Conservation (phyloP, 2,888 invertebrate genomes). For the Plebejus melissa region DNA sequence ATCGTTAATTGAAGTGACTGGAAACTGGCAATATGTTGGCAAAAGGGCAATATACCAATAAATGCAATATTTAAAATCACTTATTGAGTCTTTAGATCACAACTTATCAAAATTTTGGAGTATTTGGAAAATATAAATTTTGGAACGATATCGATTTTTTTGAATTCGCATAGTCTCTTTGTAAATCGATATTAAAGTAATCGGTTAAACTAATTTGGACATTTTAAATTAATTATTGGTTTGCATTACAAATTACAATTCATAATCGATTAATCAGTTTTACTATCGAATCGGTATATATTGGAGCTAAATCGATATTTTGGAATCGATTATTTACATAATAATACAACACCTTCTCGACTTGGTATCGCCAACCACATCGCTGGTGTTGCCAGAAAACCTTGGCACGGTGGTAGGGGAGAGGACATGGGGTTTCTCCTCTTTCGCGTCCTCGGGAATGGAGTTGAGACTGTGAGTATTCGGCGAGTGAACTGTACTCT, state of each 20-base stretch:
- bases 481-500: conserved; percentile 63
- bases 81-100: not conserved
- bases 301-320: not conserved
- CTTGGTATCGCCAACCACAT: conserved; percentile 85
- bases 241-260: conserved; percentile 29
- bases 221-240: not conserved
- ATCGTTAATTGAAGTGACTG: not conserved
- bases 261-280: conserved; percentile 29
- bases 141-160: not conserved
- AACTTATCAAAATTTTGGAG: conserved; percentile 43
- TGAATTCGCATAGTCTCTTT: no score
- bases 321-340: conserved; percentile 70
- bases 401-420: conserved; percentile 74
- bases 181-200: not conserved
- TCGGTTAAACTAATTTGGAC: not conserved
- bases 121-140: conserved; percentile 34
- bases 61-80: conserved; percentile 13
- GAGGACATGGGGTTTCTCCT: conserved; percentile 65
- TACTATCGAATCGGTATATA: not conserved
- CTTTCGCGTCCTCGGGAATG: conserved; percentile 60
- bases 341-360: conserved; percentile 86
- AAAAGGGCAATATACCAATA: not conserved
- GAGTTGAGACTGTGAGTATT: conserved; percentile 70
- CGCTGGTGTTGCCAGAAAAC: conserved; percentile 87
- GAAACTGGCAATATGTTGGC: conserved; percentile 15